Evolutionary conservation across 2,797 vertebrate genomes (phyloP).

Genomic region (Centropyge bicolor): DNA sequence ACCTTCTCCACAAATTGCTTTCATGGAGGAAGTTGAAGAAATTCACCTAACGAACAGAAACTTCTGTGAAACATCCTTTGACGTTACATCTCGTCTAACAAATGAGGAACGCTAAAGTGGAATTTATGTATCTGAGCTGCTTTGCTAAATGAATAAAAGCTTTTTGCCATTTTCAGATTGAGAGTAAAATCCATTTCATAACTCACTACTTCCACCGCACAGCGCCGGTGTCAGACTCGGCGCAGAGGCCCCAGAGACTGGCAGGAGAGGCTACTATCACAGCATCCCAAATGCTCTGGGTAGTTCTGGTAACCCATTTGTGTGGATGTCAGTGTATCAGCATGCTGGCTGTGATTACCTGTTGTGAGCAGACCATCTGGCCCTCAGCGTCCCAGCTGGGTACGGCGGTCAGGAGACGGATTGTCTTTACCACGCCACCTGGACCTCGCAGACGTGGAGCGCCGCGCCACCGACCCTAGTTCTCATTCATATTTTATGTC

Average conservation of each 20-base stretch:
- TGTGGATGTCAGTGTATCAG: constrained; percentile 74
- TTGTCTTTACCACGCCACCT: constrained; percentile 74
- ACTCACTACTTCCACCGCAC: neutral
- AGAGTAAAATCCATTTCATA: constrained; percentile 14
- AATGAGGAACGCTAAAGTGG: neutral
- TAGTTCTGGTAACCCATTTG: constrained; percentile 72
- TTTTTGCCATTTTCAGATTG: neutral
- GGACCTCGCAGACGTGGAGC: constrained; percentile 64
- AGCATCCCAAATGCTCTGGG: constrained; percentile 42
- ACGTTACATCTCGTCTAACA: neutral
- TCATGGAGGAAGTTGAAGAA: constrained; percentile 25
- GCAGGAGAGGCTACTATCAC: constrained; percentile 22
- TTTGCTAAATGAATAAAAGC: constrained; percentile 9
- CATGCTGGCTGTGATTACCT: constrained; percentile 77
- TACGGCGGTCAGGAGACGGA: constrained; percentile 62
- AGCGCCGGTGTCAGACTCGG: constrained; percentile 1
- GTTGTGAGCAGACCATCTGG: constrained; percentile 83
- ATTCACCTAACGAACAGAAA: constrained; percentile 42
- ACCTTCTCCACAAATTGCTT: constrained; percentile 55
- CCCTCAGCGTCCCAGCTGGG: constrained; percentile 74
- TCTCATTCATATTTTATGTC: constrained; percentile 72
- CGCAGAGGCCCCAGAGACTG: constrained; percentile 23
- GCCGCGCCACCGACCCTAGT: constrained; percentile 27
- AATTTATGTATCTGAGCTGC: neutral
- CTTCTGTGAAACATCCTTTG: constrained; percentile 28